Evolutionary conservation across 2,113 vertebrate species (phyloP), one percentile per base, ranked within the genome.

Genomic region (Syrmaticus mikado): DNA sequence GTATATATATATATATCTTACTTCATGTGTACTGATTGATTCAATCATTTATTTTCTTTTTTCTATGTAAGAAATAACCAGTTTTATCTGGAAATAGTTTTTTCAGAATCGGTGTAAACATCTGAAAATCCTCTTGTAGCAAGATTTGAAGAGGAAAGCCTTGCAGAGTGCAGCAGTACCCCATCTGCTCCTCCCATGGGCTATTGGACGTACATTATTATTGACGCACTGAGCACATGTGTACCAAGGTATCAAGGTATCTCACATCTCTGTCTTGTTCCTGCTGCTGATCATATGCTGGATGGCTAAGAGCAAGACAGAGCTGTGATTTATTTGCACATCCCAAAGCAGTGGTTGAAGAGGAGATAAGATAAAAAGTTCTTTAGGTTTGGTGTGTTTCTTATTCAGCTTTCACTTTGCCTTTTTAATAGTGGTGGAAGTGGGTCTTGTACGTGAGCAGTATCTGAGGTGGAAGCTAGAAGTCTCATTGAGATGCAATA

Each of bases 81-180:
- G 38, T 81, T 96, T 79, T 53, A 6, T 8, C 48, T 68, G 27
- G n/a, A 65, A 87, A 77, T 12, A 21, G 1, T 84, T 94, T 91
- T 83, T 89, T 34, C 72, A 77, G 66, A 88, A 68, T 50, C 64
- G 46, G 6, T 90, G 72, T 38, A 89, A 95, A 90, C 65, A 38
- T 89, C 94, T 89, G 67, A 93, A 96, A 96, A 86, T 66, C 58
- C 40, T 80, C 45, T 64, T 73, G 40, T 55, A 45, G 43, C 45
- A 25, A 94, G 82, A 85, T 79, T 93, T 90, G 67, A 88, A 94
- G 91, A 87, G 13, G 41, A 52, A 80, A 85, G 43, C 55, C 13
- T 48, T 61, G 16, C 19, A 19, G 75, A 57, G 57, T 80, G 67
- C 53, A 74, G 79, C 38, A 75, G 11, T 65, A 12, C 95, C 17